Evolutionary conservation across 2,113 vertebrate species (phyloP).

Genomic region (Varanus salvator): DNA sequence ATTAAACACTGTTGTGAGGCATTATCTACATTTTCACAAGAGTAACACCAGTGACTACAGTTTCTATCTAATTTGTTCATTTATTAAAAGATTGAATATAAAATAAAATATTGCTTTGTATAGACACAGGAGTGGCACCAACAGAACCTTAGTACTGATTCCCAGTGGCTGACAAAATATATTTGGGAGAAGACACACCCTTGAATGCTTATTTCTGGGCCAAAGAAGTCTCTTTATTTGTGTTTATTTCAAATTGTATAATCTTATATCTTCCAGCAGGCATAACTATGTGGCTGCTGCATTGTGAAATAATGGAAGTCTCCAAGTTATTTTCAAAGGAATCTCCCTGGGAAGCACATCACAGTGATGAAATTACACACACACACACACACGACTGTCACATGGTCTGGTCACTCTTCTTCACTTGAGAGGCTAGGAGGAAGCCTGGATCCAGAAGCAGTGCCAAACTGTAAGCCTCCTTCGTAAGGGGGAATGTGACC

Average conservation of each 20-base stretch:
- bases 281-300: background rate
- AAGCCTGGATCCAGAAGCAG: no score
- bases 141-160: background rate
- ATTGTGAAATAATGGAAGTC: background rate
- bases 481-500: no score
- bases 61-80: no score
- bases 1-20: background rate
- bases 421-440: no score
- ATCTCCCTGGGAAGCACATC: background rate
- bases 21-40: background rate
- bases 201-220: no score
- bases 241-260: background rate
- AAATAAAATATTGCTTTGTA: background rate
- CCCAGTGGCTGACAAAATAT: background rate
- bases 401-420: no score
- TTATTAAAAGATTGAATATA: background rate
- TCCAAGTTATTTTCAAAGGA: background rate
- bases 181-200: background rate
- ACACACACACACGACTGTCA: no score
- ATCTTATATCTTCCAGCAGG: background rate
- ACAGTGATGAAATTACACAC: no score
- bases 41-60: background rate
- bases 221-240: no score
- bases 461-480: no score
- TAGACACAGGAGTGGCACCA: background rate